These are phyloP conservation scores for Malurus leucopterus DNA, from an alignment of 2,797 vertebrate species.

Conservation along the genomic window DNA sequence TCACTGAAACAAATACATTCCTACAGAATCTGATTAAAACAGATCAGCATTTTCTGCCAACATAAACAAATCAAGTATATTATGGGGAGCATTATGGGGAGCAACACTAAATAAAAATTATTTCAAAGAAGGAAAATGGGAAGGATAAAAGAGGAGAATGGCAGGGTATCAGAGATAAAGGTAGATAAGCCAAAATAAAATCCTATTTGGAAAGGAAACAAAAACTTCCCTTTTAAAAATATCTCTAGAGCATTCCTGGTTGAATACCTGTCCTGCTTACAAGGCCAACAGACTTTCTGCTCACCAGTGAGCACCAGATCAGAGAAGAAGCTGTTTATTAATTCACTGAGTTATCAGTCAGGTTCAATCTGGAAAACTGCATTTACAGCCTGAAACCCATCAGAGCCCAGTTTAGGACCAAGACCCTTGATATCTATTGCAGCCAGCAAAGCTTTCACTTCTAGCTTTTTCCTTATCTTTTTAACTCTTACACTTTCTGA, in stretches of 20 bases:
- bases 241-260: background rate
- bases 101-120: background rate
- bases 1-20: slow-evolving; percentile 36
- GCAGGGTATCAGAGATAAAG: background rate
- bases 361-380: background rate
- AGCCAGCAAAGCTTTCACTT: background rate
- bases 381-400: background rate
- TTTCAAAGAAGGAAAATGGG: slow-evolving; percentile 18
- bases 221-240: slow-evolving; percentile 3
- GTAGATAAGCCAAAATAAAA: background rate
- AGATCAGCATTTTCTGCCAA: slow-evolving; percentile 4
- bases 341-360: background rate
- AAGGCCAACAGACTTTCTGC: background rate
- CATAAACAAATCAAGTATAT: slow-evolving; percentile 12
- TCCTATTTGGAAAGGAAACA: background rate
- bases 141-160: slow-evolving; percentile 4
- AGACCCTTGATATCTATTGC: background rate
- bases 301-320: background rate
- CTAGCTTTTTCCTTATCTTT: background rate
- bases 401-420: background rate
- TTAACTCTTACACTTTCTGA: background rate
- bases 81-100: slow-evolving; percentile 24
- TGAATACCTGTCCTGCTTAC: background rate
- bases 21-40: slow-evolving; percentile 15
- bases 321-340: background rate